Evolutionary conservation across 2,888 invertebrate genomes (phyloP).

Genomic region (Ligdia adustata): DNA sequence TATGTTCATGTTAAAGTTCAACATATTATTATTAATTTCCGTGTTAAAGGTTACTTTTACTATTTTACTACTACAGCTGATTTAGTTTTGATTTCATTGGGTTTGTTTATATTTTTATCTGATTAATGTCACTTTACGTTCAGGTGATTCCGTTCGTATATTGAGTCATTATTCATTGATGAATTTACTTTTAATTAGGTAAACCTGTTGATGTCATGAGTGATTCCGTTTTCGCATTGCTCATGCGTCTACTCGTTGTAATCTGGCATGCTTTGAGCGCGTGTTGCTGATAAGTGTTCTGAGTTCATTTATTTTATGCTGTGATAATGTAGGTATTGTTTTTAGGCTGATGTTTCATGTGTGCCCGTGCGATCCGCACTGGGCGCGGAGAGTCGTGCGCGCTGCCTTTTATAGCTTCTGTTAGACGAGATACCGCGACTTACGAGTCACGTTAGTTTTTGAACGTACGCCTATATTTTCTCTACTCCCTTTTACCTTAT

Average conservation of each 20-base stretch:
- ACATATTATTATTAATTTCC: slow-evolving; percentile 4
- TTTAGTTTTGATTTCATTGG: neutral
- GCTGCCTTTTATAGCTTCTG: slow-evolving; percentile 62
- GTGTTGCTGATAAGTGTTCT: slow-evolving; percentile 16
- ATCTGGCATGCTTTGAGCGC: slow-evolving; percentile 22
- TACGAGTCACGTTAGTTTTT: slow-evolving; percentile 35
- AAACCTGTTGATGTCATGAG: slow-evolving; percentile 9
- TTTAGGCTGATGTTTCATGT: slow-evolving; percentile 52
- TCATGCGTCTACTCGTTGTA: slow-evolving; percentile 23
- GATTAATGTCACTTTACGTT: slow-evolving; percentile 25
- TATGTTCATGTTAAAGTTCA: neutral
- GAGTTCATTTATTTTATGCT: slow-evolving; percentile 13
- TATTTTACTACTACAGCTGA: neutral
- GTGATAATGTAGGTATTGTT: neutral
- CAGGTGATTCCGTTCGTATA: slow-evolving; percentile 21
- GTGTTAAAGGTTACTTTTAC: slow-evolving; percentile 8
- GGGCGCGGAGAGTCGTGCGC: slow-evolving; percentile 62
- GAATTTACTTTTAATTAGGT: slow-evolving; percentile 7
- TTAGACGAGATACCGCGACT: slow-evolving; percentile 37
- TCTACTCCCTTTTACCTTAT: neutral
- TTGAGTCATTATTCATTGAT: slow-evolving; percentile 31
- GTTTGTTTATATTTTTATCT: slow-evolving; percentile 43
- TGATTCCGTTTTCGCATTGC: slow-evolving; percentile 7
- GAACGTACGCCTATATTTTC: slow-evolving; percentile 33
- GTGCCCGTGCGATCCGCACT: slow-evolving; percentile 81